Evolutionary conservation across 2,113 vertebrate genomes (phyloP).

Genomic region (Tenebrosternarchus preto): DNA sequence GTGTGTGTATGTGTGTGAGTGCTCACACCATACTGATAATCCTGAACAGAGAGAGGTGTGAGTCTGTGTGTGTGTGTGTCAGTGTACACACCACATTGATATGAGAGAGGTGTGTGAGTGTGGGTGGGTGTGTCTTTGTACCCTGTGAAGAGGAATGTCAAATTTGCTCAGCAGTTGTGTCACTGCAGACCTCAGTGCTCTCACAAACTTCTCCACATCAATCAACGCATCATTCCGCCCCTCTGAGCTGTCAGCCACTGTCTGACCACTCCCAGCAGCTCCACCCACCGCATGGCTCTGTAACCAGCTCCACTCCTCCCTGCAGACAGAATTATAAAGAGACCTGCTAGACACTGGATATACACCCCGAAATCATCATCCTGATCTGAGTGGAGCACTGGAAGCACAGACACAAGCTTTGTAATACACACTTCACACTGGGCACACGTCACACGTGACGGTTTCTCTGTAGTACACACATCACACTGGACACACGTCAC

Average conservation of each 20-base stretch:
- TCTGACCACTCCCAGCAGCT: constrained; percentile 51
- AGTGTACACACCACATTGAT: no score
- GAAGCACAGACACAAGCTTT: no score
- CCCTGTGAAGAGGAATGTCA: constrained; percentile 77
- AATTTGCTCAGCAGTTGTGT: constrained; percentile 74
- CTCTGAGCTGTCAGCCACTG: constrained; percentile 43
- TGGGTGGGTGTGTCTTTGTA: constrained; percentile 49
- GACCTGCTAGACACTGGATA: no score
- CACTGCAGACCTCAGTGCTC: constrained; percentile 68
- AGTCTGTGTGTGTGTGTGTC: not conserved
- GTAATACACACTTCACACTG: no score
- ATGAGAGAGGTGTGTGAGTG: not conserved
- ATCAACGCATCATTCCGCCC: constrained; percentile 52
- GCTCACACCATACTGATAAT: no score
- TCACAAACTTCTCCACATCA: constrained; percentile 67
- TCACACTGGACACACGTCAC: no score
- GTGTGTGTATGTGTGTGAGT: not conserved
- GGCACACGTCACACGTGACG: no score
- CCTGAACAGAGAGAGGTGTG: no score
- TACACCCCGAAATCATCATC: no score
- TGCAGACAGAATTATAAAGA: constrained; percentile 45
- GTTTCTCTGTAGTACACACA: no score
- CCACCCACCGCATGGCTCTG: constrained; percentile 67
- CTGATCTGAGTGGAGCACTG: no score
- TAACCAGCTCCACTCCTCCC: constrained; percentile 78